These are phyloP conservation scores for Leptopterna dolabrata DNA, from an alignment of 2,888 invertebrate species.

Conservation along the genomic window DNA sequence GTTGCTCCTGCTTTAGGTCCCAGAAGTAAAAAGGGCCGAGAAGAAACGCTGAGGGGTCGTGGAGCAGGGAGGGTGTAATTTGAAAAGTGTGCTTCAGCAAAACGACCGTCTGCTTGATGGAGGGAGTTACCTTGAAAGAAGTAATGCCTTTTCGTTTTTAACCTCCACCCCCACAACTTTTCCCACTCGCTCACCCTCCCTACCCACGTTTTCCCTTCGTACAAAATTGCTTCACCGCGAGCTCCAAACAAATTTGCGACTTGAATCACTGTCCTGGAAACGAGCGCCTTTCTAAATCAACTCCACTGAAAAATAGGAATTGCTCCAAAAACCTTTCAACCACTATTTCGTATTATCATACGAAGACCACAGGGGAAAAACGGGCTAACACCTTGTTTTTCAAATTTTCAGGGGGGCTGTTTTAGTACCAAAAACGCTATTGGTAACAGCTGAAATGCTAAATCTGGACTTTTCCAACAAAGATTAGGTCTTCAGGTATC, in stretches of 20 bases:
- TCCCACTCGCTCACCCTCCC: not conserved
- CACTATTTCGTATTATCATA: too few species aligned
- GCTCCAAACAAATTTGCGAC: not conserved
- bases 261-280: not conserved
- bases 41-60: not conserved
- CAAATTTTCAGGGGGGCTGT: too few species aligned
- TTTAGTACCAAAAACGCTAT: too few species aligned
- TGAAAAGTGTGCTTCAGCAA: slow-evolving; percentile 36
- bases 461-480: too few species aligned
- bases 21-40: not conserved
- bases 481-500: too few species aligned
- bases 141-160: slow-evolving; percentile 32
- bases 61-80: not conserved
- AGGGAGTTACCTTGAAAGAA: slow-evolving; percentile 31
- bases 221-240: not conserved
- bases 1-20: not conserved
- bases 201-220: not conserved
- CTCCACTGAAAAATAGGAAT: too few species aligned
- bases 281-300: too few species aligned
- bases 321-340: too few species aligned
- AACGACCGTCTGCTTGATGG: slow-evolving; percentile 34
- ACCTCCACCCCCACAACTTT: not conserved
- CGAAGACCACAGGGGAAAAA: too few species aligned
- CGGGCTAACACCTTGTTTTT: too few species aligned
- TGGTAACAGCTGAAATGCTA: too few species aligned